Percentiles rank a stretch among this genome's conserved stretches.
Conservation (phyloP, 2,888 invertebrate genomes). For the Flabesymbios commensalis region DNA sequence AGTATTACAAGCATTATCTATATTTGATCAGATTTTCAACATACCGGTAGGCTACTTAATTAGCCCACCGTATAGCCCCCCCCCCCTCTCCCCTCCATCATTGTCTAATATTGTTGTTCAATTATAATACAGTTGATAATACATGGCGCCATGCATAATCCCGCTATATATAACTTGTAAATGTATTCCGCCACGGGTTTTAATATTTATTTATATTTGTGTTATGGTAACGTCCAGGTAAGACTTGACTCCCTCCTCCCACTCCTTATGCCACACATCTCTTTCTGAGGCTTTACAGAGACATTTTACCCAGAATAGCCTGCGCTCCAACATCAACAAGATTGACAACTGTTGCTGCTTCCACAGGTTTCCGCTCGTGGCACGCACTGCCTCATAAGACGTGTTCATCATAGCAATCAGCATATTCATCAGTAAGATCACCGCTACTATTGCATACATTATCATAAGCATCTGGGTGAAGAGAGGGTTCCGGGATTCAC, state of each 20-base stretch:
- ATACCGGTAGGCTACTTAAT: too few relatives aligned
- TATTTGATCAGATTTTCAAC: too few relatives aligned
- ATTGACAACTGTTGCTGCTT: slow-evolving; percentile 29
- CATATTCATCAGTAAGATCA: slow-evolving; percentile 32
- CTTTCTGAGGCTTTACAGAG: slow-evolving; percentile 22
- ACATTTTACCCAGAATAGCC: slow-evolving; percentile 27
- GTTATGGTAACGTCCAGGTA: background rate
- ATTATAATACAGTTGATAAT: too few relatives aligned
- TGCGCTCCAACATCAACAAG: slow-evolving; percentile 28
- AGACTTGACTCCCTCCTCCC: background rate
- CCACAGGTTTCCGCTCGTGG: slow-evolving; percentile 25
- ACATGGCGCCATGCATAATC: too few relatives aligned
- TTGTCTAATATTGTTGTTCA: too few relatives aligned
- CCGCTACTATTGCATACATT: slow-evolving; percentile 31
- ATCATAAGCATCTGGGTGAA: slow-evolving; percentile 23
- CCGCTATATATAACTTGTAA: too few relatives aligned
- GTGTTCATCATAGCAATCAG: slow-evolving; percentile 35
- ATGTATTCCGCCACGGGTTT: too few relatives aligned
- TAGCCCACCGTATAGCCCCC: too few relatives aligned
- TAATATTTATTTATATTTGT: too few relatives aligned
- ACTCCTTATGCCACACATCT: slow-evolving; percentile 20
- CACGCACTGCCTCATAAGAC: slow-evolving; percentile 27
- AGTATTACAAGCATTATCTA: too few relatives aligned
- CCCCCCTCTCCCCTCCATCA: too few relatives aligned
- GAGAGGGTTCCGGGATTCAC: slow-evolving; percentile 10